These are phyloP conservation scores for Cheilinus undulatus DNA, from an alignment of 2,113 vertebrate genomes.

Conservation along the genomic window DNA sequence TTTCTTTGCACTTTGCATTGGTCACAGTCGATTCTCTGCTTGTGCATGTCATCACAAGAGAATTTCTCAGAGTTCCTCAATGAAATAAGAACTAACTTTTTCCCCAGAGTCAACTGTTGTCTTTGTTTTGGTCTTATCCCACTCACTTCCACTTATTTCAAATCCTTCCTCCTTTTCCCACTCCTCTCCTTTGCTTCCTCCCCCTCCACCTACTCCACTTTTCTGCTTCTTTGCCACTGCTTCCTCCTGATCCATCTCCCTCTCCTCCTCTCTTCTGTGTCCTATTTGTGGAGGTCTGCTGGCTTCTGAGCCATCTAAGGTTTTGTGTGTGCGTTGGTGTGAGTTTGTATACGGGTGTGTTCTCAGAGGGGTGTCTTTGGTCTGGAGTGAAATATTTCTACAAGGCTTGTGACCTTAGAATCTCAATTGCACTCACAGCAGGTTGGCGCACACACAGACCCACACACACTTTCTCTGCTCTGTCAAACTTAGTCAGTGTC, in stretches of 20 bases:
- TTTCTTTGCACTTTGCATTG: neutral
- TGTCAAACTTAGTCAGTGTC: constrained; percentile 66
- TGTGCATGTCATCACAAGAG: no score
- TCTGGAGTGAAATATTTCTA: constrained; percentile 65
- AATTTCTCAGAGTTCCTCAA: neutral
- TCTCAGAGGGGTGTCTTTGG: constrained; percentile 58
- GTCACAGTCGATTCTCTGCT: neutral
- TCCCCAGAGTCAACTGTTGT: neutral
- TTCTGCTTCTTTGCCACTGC: constrained; percentile 24
- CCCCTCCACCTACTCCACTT: neutral
- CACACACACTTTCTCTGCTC: constrained; percentile 32
- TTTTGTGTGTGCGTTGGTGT: constrained; percentile 7
- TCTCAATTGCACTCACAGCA: constrained; percentile 61
- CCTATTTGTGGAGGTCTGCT: constrained; percentile 51
- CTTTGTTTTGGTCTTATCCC: neutral
- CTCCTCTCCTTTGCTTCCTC: neutral
- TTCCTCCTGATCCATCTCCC: constrained; percentile 31
- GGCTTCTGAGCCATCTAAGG: constrained; percentile 23
- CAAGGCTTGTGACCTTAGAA: constrained; percentile 60
- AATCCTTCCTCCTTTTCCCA: neutral
- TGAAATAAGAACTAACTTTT: neutral
- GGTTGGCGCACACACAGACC: constrained; percentile 19
- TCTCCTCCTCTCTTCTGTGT: constrained; percentile 23
- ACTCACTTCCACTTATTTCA: neutral
- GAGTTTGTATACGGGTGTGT: constrained; percentile 15